phyloP scores from a whole-genome alignment of 2,888 invertebrate species.

The Sinohyriopsis cumingii region DNA sequence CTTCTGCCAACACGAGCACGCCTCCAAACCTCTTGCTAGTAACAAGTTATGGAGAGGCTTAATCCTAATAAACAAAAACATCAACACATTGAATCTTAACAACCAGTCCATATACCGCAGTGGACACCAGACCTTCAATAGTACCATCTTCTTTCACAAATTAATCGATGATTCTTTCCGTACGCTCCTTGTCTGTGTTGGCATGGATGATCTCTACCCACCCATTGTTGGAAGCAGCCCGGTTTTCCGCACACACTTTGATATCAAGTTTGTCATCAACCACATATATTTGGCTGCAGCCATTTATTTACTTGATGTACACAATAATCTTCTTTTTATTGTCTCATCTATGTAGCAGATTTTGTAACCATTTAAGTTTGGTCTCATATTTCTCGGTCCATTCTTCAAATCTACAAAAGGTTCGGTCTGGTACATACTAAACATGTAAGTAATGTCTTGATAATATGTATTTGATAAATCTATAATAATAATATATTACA shows the following conservation, averaged over 20 bases:
- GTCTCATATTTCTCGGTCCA: slow-evolving; percentile 12
- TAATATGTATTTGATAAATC: background rate
- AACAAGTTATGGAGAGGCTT: slow-evolving; percentile 8
- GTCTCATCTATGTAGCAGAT: background rate
- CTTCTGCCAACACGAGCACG: slow-evolving; percentile 10
- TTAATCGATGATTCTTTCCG: slow-evolving; percentile 13
- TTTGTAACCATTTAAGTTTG: slow-evolving; percentile 13
- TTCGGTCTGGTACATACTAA: background rate
- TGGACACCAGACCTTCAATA: slow-evolving; percentile 20
- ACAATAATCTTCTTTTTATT: slow-evolving; percentile 13
- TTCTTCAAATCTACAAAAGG: slow-evolving; percentile 4
- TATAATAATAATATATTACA: no score
- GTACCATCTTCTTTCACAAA: slow-evolving; percentile 8
- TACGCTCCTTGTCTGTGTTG: slow-evolving; percentile 17
- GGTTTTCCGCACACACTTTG: background rate
- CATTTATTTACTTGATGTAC: slow-evolving; percentile 18
- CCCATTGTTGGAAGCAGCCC: background rate
- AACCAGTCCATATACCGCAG: slow-evolving; percentile 33
- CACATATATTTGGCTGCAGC: slow-evolving; percentile 19
- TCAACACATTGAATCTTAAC: slow-evolving; percentile 27
- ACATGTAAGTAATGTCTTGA: background rate
- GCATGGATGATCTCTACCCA: slow-evolving; percentile 27
- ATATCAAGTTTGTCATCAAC: slow-evolving; percentile 9
- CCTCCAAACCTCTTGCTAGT: slow-evolving; percentile 31
- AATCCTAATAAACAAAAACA: slow-evolving; percentile 26